Percentiles rank a stretch among this genome's conserved stretches.
Evolutionary conservation across 2,113 vertebrate species (phyloP).

Genomic region (Boulengeromyrus knoepffleri): DNA sequence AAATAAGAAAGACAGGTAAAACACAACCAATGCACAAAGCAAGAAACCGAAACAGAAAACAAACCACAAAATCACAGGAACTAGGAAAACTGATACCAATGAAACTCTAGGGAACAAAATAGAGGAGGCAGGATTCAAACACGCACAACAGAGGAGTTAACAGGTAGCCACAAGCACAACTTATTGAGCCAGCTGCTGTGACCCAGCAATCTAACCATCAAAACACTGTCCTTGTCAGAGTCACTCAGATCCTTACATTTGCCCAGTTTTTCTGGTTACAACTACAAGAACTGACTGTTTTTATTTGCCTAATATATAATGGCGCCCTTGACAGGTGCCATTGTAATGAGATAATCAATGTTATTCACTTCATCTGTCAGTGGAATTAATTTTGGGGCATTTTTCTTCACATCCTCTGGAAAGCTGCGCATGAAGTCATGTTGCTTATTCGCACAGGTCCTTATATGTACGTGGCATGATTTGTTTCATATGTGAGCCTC

Average conservation of each 20-base stretch:
- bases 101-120: no score
- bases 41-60: no score
- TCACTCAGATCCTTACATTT: not conserved
- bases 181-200: not conserved
- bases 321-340: not conserved
- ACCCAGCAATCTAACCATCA: not conserved
- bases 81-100: no score
- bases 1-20: no score
- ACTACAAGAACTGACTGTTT: not conserved
- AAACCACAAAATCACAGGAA: no score
- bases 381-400: not conserved
- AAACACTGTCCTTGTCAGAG: not conserved
- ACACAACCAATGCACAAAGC: no score
- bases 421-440: not conserved
- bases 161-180: no score
- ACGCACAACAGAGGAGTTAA: no score
- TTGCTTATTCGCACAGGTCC: not conserved
- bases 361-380: not conserved
- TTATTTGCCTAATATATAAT: not conserved
- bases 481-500: not conserved
- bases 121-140: no score
- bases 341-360: not conserved
- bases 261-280: not conserved
- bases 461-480: not conserved
- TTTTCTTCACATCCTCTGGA: not conserved